Percentiles rank a stretch among this genome's conserved stretches.
phyloP scores from a whole-genome alignment of 2,888 invertebrate species.

The Polia nebulosa region DNA sequence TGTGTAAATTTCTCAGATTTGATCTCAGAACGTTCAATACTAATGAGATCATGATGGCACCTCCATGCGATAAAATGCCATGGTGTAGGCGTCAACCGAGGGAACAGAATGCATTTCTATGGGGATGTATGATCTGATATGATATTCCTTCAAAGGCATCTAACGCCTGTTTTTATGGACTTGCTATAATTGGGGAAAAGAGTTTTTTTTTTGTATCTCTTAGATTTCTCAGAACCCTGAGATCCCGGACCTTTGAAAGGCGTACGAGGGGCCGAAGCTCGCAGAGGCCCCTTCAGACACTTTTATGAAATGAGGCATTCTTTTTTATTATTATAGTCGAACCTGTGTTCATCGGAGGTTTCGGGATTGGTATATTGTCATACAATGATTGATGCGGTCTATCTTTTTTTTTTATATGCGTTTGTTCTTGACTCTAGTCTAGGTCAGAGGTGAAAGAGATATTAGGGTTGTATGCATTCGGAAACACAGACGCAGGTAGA shows the following conservation, averaged over 20 bases:
- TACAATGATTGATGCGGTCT: neutral
- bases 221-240: too few relatives aligned
- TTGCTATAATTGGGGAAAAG: neutral
- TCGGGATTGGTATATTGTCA: neutral
- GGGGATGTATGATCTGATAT: neutral
- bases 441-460: too few relatives aligned
- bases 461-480: too few relatives aligned
- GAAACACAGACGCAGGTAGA: too few relatives aligned
- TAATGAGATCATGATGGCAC: conserved; percentile 21
- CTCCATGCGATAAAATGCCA: conserved; percentile 7
- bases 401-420: too few relatives aligned
- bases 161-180: too few relatives aligned
- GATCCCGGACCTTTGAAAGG: too few relatives aligned
- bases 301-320: too few relatives aligned
- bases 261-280: too few relatives aligned
- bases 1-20: neutral
- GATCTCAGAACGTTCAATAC: conserved; percentile 24
- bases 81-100: neutral
- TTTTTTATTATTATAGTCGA: neutral
- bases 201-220: conserved; percentile 4
- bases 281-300: too few relatives aligned
- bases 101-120: conserved; percentile 1
- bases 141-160: neutral
- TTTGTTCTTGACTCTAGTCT: too few relatives aligned
- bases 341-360: conserved; percentile 1